Conservation (phyloP, 2,797 vertebrate species). For the Myotis findleyi region DNA sequence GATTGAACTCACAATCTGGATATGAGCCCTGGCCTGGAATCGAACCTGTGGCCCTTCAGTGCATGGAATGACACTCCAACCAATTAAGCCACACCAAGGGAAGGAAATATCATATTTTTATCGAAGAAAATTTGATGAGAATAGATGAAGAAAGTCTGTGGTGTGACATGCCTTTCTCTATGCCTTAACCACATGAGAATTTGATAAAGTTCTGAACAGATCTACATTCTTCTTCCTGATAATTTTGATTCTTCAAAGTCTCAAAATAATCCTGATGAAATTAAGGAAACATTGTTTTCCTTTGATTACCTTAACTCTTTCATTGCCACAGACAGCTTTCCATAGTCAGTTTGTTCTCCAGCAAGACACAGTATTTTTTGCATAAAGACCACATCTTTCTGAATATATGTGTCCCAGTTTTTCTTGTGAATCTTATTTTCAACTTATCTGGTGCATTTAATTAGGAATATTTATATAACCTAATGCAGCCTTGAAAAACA, state of each 20-base stretch:
- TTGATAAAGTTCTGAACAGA: neutral
- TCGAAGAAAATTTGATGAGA: neutral
- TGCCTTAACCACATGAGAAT: neutral
- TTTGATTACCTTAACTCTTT: neutral
- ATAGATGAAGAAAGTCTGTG: neutral
- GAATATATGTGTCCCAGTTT: neutral
- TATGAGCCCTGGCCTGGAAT: neutral
- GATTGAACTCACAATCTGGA: neutral
- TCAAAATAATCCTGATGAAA: neutral
- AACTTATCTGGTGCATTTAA: slow-evolving; percentile 35
- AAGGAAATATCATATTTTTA: neutral
- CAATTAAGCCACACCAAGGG: neutral
- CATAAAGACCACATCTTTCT: neutral
- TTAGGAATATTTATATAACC: slow-evolving; percentile 41
- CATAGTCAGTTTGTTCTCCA: neutral
- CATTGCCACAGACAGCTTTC: neutral
- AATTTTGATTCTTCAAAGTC: neutral
- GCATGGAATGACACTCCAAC: neutral
- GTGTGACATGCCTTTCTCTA: neutral
- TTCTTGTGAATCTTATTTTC: slow-evolving; percentile 2
- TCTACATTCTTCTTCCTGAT: neutral
- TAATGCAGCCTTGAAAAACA: neutral
- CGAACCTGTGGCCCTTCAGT: neutral
- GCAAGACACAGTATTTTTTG: neutral
- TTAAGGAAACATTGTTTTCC: neutral